Evolutionary conservation across 2,113 vertebrate species (phyloP).

Genomic region (Azemiops feae): DNA sequence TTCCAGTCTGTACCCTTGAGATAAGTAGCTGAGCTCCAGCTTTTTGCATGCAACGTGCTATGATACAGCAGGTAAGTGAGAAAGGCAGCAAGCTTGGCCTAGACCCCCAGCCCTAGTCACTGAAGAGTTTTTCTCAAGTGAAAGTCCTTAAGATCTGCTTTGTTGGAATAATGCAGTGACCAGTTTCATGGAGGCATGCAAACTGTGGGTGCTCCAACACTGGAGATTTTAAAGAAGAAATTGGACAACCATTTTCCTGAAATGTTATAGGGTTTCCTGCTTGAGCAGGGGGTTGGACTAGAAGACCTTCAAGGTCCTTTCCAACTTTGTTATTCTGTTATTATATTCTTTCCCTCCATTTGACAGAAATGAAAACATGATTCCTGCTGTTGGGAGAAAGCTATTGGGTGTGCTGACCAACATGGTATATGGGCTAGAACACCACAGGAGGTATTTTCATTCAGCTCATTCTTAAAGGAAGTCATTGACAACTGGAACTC

Average conservation of each 20-base stretch:
- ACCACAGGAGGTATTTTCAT: not conserved
- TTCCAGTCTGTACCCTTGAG: not conserved
- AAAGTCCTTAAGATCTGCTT: not conserved
- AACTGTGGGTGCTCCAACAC: not conserved
- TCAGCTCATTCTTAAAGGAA: conserved; percentile 7
- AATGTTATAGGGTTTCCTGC: not conserved
- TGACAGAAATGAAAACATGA: not conserved
- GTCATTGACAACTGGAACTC: not conserved
- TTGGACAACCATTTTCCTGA: not conserved
- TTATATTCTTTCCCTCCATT: not conserved
- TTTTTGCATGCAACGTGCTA: not conserved
- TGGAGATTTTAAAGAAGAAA: not conserved
- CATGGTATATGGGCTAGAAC: not conserved
- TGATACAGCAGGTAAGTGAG: not conserved
- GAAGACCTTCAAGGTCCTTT: not conserved
- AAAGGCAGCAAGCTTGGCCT: not conserved
- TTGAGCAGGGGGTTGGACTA: no score
- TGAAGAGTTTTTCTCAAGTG: not conserved
- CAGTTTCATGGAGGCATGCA: not conserved
- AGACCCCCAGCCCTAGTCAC: no score
- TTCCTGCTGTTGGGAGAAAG: not conserved
- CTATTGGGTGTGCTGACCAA: not conserved
- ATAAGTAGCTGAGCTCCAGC: not conserved
- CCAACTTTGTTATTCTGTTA: not conserved
- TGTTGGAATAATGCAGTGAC: not conserved